Percentiles rank a stretch among this genome's conserved stretches.
Evolutionary conservation across 2,113 vertebrate genomes (phyloP).

Genomic region (Halichoerus grypus): DNA sequence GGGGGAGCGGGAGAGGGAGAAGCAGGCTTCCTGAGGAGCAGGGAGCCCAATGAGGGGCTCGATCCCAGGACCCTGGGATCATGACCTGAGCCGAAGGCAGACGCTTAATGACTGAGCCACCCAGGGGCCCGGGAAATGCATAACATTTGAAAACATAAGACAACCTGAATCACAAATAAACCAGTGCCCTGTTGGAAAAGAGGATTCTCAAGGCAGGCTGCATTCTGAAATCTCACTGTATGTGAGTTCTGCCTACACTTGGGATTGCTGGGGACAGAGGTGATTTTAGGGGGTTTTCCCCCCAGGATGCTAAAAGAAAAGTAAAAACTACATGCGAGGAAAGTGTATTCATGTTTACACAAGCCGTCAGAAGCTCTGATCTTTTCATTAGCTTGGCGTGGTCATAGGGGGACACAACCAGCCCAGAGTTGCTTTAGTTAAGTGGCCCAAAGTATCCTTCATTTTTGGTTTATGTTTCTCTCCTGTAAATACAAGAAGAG

Average conservation of each 20-base stretch:
- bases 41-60: no score
- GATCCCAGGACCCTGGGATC: no score
- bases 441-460: not conserved
- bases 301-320: not conserved
- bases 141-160: not conserved
- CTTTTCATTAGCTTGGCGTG: not conserved
- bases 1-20: no score
- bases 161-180: not conserved
- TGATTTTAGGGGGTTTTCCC: not conserved
- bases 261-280: not conserved
- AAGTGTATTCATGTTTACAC: accelerated
- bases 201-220: not conserved
- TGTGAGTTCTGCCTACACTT: not conserved
- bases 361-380: accelerated
- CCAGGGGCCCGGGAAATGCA: not conserved
- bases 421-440: not conserved
- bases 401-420: no score
- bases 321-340: not conserved
- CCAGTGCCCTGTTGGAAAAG: not conserved
- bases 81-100: no score
- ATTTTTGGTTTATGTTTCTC: conserved; percentile 54
- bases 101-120: no score
- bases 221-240: not conserved
- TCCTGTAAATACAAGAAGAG: conserved; percentile 65
- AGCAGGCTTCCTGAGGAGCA: no score